Conservation (phyloP, 2,888 invertebrate genomes). For the Acrobasis consociella region DNA sequence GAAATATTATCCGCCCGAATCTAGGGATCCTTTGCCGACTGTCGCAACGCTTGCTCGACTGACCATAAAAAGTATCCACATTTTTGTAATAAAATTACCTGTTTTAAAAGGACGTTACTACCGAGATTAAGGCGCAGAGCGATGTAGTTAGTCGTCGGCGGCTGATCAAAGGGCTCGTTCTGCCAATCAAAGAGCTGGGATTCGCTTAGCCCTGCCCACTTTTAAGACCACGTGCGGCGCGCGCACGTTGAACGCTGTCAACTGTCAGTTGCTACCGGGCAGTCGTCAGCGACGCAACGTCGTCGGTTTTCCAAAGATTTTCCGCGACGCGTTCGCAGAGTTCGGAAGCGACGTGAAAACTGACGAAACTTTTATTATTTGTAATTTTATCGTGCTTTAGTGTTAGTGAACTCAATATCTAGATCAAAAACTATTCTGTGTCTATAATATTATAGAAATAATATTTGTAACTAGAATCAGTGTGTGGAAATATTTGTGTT, state of each 20-base stretch:
- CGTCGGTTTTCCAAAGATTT: conserved; percentile 33
- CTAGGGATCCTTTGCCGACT: conserved; percentile 49
- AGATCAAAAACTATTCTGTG: conserved; percentile 17
- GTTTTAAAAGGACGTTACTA: conserved; percentile 82
- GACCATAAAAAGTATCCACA: conserved; percentile 74
- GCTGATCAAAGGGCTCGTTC: conserved; percentile 70
- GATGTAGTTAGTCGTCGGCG: conserved; percentile 79
- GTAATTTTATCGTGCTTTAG: conserved; percentile 18
- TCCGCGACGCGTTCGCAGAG: conserved; percentile 48
- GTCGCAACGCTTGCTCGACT: conserved; percentile 61
- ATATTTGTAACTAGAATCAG: conserved; percentile 36
- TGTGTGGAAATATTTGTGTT: conserved; percentile 28
- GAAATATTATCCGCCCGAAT: conserved; percentile 49
- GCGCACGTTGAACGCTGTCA: conserved; percentile 60
- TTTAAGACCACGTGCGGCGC: conserved; percentile 76
- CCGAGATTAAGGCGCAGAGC: conserved; percentile 80
- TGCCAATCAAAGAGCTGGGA: conserved; percentile 58
- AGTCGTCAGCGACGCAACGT: conserved; percentile 39
- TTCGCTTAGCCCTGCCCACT: conserved; percentile 58
- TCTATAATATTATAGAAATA: conserved; percentile 20
- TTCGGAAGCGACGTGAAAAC: conserved; percentile 36
- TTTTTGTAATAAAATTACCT: conserved; percentile 82
- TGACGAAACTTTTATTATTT: conserved; percentile 36
- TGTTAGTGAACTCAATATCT: conserved; percentile 14
- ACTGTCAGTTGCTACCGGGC: conserved; percentile 63